These are phyloP conservation scores for Orchesella flavescens DNA, from an alignment of 2,888 invertebrate species.

Conservation along the genomic window DNA sequence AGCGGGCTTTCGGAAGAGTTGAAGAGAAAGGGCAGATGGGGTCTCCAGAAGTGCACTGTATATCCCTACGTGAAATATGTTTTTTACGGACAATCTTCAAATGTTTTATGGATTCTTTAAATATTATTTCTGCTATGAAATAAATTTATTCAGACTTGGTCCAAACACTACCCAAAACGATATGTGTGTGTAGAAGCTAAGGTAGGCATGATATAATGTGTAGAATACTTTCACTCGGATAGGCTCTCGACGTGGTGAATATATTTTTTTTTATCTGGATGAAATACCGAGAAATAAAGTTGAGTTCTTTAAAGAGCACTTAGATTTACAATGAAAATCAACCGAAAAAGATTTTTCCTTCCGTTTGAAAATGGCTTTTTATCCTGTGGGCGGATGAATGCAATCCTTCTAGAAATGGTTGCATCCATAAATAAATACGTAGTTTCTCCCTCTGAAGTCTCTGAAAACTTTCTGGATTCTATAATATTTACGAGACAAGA, in stretches of 20 bases:
- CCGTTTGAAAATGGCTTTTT: not conserved
- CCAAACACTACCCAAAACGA: not conserved
- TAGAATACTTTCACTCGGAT: no score
- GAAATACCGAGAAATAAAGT: not conserved
- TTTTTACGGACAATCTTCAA: conserved; percentile 27
- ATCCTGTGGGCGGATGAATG: no score
- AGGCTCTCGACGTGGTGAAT: not conserved
- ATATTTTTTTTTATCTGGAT: conserved; percentile 10
- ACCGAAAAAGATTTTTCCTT: conserved; percentile 4
- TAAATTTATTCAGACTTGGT: not conserved
- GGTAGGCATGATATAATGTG: no score
- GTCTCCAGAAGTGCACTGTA: conserved; percentile 24
- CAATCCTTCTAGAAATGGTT: no score
- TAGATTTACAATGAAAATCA: conserved; percentile 35
- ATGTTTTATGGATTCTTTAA: conserved; percentile 49
- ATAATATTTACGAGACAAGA: no score
- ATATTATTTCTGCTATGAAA: conserved; percentile 27
- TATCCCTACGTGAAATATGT: conserved; percentile 15
- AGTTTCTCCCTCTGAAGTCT: no score
- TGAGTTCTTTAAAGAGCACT: conserved; percentile 14
- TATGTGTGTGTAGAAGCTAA: no score
- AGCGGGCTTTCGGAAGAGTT: conserved; percentile 23
- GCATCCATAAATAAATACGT: no score
- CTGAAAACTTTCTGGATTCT: no score
- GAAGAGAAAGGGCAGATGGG: conserved; percentile 38